Conservation (phyloP, 1,140 invertebrate genomes). For the Solenopsis invicta region DNA sequence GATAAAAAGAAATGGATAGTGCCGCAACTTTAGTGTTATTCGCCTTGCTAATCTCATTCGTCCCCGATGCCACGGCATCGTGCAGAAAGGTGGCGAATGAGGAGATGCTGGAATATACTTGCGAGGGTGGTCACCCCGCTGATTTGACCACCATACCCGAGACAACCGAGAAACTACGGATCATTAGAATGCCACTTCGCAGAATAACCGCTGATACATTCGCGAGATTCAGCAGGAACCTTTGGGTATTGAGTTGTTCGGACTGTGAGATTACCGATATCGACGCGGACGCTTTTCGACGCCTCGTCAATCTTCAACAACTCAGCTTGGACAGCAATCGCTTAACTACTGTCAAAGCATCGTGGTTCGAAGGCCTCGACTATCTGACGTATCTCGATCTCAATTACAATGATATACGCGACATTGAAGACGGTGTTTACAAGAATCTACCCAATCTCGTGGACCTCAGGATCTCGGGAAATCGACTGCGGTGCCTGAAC, state of each 20-base stretch:
- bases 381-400: slow-evolving; percentile 83
- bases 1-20: slow-evolving; percentile 57
- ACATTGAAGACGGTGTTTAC: slow-evolving; percentile 81
- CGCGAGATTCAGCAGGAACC: slow-evolving; percentile 78
- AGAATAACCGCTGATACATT: slow-evolving; percentile 76
- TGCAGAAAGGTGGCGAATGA: slow-evolving; percentile 77
- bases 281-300: slow-evolving; percentile 79
- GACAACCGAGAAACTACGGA: slow-evolving; percentile 79
- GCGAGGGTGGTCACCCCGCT: slow-evolving; percentile 74
- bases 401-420: slow-evolving; percentile 82
- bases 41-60: slow-evolving; percentile 45
- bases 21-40: slow-evolving; percentile 39
- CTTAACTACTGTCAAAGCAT: slow-evolving; percentile 72
- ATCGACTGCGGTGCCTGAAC: slow-evolving; percentile 82
- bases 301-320: slow-evolving; percentile 80
- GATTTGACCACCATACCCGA: slow-evolving; percentile 79
- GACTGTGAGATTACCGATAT: slow-evolving; percentile 81
- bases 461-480: slow-evolving; percentile 83
- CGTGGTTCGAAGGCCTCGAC: slow-evolving; percentile 80
- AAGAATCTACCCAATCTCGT: slow-evolving; percentile 76
- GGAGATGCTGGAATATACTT: slow-evolving; percentile 82
- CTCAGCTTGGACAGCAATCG: slow-evolving; percentile 82
- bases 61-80: slow-evolving; percentile 62
- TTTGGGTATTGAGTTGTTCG: slow-evolving; percentile 81
- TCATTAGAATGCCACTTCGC: slow-evolving; percentile 76